Base-by-base conservation (phyloP, 2,888 invertebrate species). In the Resseliella maxima region DNA sequence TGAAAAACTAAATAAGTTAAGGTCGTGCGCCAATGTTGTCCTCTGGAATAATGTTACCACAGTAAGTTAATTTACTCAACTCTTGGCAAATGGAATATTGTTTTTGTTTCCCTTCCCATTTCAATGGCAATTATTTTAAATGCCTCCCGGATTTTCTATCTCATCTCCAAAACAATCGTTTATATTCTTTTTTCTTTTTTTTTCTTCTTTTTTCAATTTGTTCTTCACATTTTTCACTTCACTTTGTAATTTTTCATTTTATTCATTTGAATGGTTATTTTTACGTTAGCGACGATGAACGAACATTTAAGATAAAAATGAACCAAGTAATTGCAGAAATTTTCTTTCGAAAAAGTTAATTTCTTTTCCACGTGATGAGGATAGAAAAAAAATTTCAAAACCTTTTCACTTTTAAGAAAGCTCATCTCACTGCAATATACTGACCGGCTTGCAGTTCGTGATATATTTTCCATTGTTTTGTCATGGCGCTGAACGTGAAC, bases 341-440 rank as follows among this genome's bases (percentile, higher is more conserved):
- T 31, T 72, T 72, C 72, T 31, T 72, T 72, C 31, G n/a, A 72
- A 72, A 72, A 72, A 72, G 72, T 72, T 72, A 72, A 72, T 72
- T 31, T 72, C 72, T 72, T 72, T 72, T 72, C n/a, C 72, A 72
- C 72, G 72, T 72, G 72, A 72, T 72, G 72, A 15, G 72, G 72
- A 72, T 31, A 72, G 31, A 31, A 72, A 31, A 72, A 31, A 24
- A 5, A n/a, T n/a, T n/a, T n/a, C n/a, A n/a, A 24, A 59, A 31
- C 24, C 59, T 5, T 72, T 72, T 72, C 31, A 72, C 0, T 15
- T 72, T 27, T 24, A 59, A 59, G 24, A 59, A 59, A 59, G 59
- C 59, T 24, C 59, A 59, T 72, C 15, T 27, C 15, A 72, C 27
- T 31, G 72, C 15, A 72, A 72, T 31, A 72, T 35, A 72, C 35